phyloP scores from a whole-genome alignment of 2,797 vertebrate genomes.

The Leontopithecus rosalia region DNA sequence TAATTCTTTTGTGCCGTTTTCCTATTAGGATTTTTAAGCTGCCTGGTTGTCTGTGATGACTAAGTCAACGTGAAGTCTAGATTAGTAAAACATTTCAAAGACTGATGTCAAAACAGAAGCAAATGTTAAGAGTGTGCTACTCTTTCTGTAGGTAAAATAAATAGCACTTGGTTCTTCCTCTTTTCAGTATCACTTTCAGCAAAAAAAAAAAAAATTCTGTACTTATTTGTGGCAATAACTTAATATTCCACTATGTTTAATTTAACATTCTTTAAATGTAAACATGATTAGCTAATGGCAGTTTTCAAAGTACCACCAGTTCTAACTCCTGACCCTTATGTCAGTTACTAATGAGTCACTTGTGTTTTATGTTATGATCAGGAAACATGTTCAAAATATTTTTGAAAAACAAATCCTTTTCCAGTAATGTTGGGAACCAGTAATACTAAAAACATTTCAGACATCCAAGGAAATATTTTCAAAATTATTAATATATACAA shows the following conservation, averaged over 20 bases:
- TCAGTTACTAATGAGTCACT: background rate
- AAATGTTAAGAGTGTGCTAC: background rate
- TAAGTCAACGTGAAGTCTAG: background rate
- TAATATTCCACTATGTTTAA: background rate
- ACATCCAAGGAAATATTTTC: background rate
- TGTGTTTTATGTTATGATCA: background rate
- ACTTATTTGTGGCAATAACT: background rate
- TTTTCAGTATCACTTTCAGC: background rate
- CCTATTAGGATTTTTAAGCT: background rate
- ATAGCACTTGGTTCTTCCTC: background rate
- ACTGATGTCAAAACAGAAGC: slow-evolving; percentile 3
- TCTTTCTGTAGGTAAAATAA: background rate
- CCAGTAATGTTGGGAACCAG: background rate
- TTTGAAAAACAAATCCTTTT: background rate
- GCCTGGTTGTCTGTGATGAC: background rate
- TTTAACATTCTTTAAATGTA: background rate
- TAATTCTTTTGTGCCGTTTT: background rate
- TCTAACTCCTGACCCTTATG: background rate
- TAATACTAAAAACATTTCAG: background rate
- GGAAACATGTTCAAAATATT: background rate
- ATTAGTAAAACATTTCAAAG: background rate
- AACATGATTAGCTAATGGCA: background rate
- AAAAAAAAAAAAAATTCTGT: background rate
- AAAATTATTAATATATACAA: background rate
- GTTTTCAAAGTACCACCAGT: background rate